Evolutionary conservation across 2,888 invertebrate species (phyloP), one percentile per base, ranked within the genome.

Genomic region (Diplazon laetatorius): DNA sequence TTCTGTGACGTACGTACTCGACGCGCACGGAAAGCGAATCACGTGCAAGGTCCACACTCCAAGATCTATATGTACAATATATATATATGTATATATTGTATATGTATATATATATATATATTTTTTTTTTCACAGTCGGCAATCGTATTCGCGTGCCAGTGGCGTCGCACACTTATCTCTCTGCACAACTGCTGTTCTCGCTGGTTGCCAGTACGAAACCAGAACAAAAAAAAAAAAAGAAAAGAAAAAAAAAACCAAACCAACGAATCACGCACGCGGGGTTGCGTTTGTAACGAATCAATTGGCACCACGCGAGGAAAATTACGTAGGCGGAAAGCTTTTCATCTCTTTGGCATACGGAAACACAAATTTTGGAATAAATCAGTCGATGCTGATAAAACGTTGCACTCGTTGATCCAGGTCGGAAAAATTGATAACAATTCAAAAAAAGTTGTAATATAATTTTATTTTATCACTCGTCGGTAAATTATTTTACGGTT

Each of bases 1-100:
- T 76, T 79, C 68, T 63, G 76, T 65, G 75, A 68, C 71, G 63
- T 62, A 71, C 75, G 76, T 55, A 55, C 14, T 55, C 52, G 30
- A 55, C 57, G 71, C 55, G 68, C 50, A 65, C 55, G 35, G 14
- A 62, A 75, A 63, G 68, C 20, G 55, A 62, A 75, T 70, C 71
- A 71, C 68, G 68, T 42, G 65, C 62, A 35, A 68, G 62, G n/a
- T 25, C 16, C 20, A 30, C 66, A 42, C 50, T 57, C 57, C 25
- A 69, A 59, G 48, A 37, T 68, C n/a, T 12, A 65, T 37, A n/a
- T n/a, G n/a, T n/a, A n/a, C n/a, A n/a, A 6, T 50, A 57, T 22
- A 35, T 68, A 37, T n/a, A 30, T 30, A 30, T 30, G 6, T 30
- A 6, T 30, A 30, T 30, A 30, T 30, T 30, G 30, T 30, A 30